Conservation (phyloP, 2,888 invertebrate genomes). For the Eristalis pertinax region DNA sequence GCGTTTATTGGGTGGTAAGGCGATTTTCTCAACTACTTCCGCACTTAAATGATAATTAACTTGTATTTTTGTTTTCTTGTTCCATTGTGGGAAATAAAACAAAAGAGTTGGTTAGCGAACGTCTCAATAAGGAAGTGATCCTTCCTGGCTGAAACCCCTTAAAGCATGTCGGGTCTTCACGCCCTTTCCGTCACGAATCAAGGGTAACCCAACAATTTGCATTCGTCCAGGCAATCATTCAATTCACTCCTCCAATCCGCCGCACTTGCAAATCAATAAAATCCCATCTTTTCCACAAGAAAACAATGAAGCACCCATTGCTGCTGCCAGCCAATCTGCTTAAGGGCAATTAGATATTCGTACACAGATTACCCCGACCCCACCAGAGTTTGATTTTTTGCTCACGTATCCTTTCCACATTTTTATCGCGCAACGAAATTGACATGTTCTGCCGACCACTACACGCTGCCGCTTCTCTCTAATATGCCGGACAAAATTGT, state of each 20-base stretch:
- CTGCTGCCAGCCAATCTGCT: slow-evolving; percentile 2
- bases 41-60: slow-evolving; percentile 52
- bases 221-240: slow-evolving; percentile 60
- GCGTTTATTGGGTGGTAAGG: slow-evolving; percentile 49
- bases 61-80: not conserved
- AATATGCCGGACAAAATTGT: slow-evolving; percentile 75
- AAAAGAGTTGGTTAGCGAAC: slow-evolving; percentile 5
- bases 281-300: slow-evolving; percentile 8
- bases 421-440: slow-evolving; percentile 61
- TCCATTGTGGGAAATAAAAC: not conserved
- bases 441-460: slow-evolving; percentile 48
- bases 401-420: slow-evolving; percentile 51
- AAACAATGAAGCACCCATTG: slow-evolving; percentile 10
- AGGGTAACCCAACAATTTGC: slow-evolving; percentile 18
- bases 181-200: not conserved
- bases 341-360: slow-evolving; percentile 59
- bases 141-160: too few relatives aligned
- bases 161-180: not conserved
- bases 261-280: slow-evolving; percentile 32
- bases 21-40: slow-evolving; percentile 53
- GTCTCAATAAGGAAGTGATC: too few relatives aligned
- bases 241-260: not conserved
- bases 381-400: slow-evolving; percentile 6
- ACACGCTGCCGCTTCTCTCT: slow-evolving; percentile 13
- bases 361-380: slow-evolving; percentile 53